These are phyloP conservation scores for Physeter macrocephalus DNA, from an alignment of 2,113 vertebrate species.

Conservation along the genomic window DNA sequence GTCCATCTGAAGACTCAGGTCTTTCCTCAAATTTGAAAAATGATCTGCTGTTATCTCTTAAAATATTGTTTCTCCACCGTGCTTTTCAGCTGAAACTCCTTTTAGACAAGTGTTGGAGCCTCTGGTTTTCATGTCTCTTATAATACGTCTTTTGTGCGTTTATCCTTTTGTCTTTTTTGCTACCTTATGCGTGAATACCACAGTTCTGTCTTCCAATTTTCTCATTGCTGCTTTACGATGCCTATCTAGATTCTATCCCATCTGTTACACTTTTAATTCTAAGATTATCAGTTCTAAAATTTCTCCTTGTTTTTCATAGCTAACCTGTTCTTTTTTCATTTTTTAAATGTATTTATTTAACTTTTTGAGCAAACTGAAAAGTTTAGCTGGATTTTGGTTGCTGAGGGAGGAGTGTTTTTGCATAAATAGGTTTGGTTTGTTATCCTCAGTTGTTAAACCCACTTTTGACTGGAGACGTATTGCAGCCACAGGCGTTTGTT, in stretches of 20 bases:
- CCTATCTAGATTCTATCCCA: not conserved
- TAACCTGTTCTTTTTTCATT: not conserved
- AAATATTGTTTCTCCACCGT: not conserved
- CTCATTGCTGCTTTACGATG: not conserved
- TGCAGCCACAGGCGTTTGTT: too few species aligned
- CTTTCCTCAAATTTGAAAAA: not conserved
- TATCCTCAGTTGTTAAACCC: not conserved
- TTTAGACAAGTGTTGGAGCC: not conserved
- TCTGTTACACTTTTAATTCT: not conserved
- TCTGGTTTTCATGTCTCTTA: not conserved
- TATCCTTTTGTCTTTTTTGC: not conserved
- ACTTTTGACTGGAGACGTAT: too few species aligned
- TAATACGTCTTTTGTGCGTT: not conserved
- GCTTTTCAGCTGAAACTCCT: not conserved
- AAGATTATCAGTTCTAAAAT: not conserved
- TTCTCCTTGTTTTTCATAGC: not conserved
- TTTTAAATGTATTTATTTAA: not conserved
- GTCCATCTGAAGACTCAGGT: not conserved
- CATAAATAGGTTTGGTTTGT: not conserved
- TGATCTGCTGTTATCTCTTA: not conserved
- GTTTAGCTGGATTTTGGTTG: not conserved
- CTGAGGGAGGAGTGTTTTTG: not conserved
- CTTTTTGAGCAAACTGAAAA: not conserved
- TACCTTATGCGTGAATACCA: not conserved
- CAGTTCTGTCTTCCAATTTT: not conserved